These are phyloP conservation scores for Morelia viridis DNA, from an alignment of 2,797 vertebrate species.

Conservation along the genomic window DNA sequence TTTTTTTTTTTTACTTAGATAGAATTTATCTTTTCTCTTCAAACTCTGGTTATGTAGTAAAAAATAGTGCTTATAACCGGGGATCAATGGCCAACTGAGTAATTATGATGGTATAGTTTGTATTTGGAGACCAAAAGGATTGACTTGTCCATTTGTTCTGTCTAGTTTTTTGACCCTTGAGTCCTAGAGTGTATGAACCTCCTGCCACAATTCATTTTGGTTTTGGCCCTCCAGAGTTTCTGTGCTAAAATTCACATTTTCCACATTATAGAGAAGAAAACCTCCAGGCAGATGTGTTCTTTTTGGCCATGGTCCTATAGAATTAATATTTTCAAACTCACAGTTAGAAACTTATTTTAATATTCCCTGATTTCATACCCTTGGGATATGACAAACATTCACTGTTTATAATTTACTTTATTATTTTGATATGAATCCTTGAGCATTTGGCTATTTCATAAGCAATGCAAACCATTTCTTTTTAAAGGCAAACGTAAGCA, in stretches of 20 bases:
- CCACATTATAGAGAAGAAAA: not conserved
- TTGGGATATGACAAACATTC: conserved; percentile 6
- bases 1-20: conserved; percentile 4
- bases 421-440: not conserved
- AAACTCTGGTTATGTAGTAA: not conserved
- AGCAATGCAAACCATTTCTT: not conserved
- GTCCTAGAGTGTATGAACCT: not conserved
- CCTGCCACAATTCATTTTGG: conserved; percentile 11
- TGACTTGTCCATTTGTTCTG: conserved; percentile 44
- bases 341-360: conserved; percentile 30
- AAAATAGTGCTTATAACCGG: not conserved
- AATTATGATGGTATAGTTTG: not conserved
- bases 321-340: conserved; percentile 16
- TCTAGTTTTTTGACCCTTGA: conserved; percentile 40
- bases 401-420: not conserved
- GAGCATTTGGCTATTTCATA: not conserved
- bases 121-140: conserved; percentile 31
- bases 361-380: conserved; percentile 12
- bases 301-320: not conserved
- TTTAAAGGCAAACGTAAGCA: conserved; percentile 20
- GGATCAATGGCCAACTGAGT: not conserved
- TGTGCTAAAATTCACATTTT: conserved; percentile 6
- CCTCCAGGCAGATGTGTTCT: not conserved
- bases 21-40: conserved; percentile 4
- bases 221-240: not conserved